Evolutionary conservation across 2,888 invertebrate genomes (phyloP).

Genomic region (Cataglyphis livida): DNA sequence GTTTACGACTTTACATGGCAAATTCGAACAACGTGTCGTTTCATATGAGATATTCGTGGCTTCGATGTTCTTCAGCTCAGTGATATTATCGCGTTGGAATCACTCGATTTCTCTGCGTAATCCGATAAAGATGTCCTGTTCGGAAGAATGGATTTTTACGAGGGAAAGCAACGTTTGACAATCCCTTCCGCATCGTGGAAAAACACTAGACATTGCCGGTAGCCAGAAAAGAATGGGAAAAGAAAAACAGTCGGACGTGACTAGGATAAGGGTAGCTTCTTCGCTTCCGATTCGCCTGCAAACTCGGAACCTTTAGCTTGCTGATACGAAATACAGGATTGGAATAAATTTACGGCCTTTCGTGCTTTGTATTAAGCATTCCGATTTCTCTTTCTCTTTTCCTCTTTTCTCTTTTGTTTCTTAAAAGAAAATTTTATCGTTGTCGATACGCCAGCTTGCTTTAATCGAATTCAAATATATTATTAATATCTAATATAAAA

Average conservation of each 20-base stretch:
- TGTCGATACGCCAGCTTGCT: background rate
- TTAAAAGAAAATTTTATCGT: slow-evolving; percentile 11
- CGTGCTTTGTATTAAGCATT: slow-evolving; percentile 76
- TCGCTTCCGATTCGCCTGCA: slow-evolving; percentile 64
- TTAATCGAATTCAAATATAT: background rate
- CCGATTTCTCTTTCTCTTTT: slow-evolving; percentile 60
- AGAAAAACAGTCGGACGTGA: slow-evolving; percentile 80
- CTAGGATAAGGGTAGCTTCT: slow-evolving; percentile 78
- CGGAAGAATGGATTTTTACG: slow-evolving; percentile 47
- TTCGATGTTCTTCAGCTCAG: background rate
- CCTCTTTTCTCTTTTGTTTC: slow-evolving; percentile 62
- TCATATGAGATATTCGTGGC: slow-evolving; percentile 1
- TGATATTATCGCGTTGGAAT: slow-evolving; percentile 31
- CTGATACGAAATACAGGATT: slow-evolving; percentile 76
- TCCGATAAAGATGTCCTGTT: slow-evolving; percentile 38
- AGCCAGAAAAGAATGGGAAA: slow-evolving; percentile 64
- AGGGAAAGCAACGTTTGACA: slow-evolving; percentile 44
- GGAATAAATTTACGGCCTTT: slow-evolving; percentile 79
- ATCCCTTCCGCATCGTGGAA: slow-evolving; percentile 19
- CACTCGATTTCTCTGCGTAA: slow-evolving; percentile 31
- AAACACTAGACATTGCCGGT: slow-evolving; percentile 25
- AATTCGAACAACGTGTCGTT: slow-evolving; percentile 14
- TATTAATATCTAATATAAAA: background rate
- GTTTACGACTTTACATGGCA: slow-evolving; percentile 19
- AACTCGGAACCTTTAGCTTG: slow-evolving; percentile 61